A percentile compares a stretch with the other conserved stretches of the same genome.
Conservation (phyloP, 2,797 vertebrate species). For the Mus minutoides region DNA sequence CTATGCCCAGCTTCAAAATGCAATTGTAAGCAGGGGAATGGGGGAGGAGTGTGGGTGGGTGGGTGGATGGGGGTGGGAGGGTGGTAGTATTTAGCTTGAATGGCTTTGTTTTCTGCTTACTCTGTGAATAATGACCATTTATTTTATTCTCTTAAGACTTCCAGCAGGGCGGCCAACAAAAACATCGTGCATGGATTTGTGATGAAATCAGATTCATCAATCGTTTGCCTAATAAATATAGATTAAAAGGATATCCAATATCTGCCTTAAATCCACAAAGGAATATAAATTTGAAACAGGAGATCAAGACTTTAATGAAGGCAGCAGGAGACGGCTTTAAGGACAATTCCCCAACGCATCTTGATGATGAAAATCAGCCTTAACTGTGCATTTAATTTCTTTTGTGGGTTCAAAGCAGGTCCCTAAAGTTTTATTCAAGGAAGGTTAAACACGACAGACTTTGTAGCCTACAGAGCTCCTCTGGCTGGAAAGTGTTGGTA, state of each 20-base stretch:
- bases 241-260: conserved; percentile 80
- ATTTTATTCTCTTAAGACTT: conserved; percentile 73
- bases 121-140: conserved; percentile 49
- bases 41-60: too few relatives aligned
- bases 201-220: conserved; percentile 78
- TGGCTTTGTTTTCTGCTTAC: conserved; percentile 26
- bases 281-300: conserved; percentile 75
- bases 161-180: conserved; percentile 58
- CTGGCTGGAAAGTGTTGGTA: conserved; percentile 40
- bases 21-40: neutral
- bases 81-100: conserved; percentile 24
- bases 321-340: conserved; percentile 78
- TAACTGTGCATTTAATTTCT: conserved; percentile 83
- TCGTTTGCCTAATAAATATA: conserved; percentile 83
- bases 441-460: conserved; percentile 71
- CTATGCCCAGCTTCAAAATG: neutral
- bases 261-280: conserved; percentile 78
- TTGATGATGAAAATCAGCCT: conserved; percentile 79
- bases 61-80: too few relatives aligned
- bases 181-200: conserved; percentile 71
- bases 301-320: conserved; percentile 81
- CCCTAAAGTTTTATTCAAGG: conserved; percentile 74
- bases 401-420: conserved; percentile 76
- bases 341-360: conserved; percentile 71
- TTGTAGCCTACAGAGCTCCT: conserved; percentile 46